Conservation (phyloP, 2,797 vertebrate species). For the Lemur catta region DNA sequence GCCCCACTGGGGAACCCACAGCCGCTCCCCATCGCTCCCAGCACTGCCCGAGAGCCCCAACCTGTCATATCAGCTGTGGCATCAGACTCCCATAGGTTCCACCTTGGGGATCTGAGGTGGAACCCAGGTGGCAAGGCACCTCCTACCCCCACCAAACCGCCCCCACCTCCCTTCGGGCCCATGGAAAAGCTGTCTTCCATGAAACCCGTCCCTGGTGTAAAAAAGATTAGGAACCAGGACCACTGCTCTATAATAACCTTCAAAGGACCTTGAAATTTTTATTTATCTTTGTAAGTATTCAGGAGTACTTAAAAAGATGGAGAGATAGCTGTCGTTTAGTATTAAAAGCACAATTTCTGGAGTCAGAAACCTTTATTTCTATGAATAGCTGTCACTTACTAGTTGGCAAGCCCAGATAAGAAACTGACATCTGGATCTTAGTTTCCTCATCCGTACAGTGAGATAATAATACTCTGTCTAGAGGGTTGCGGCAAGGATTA, state of each 20-base stretch:
- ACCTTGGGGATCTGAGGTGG: too few species aligned
- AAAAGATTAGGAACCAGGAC: too few species aligned
- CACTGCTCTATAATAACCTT: background rate
- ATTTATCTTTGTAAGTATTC: background rate
- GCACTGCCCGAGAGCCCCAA: too few species aligned
- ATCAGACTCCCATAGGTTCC: too few species aligned
- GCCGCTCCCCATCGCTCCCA: too few species aligned
- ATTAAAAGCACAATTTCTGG: background rate
- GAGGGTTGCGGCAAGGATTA: background rate
- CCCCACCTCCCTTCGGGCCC: too few species aligned
- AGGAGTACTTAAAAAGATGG: background rate
- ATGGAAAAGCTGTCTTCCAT: too few species aligned
- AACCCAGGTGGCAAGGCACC: too few species aligned
- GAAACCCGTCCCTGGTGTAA: too few species aligned
- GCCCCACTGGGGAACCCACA: too few species aligned
- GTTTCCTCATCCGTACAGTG: background rate
- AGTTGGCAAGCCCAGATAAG: background rate
- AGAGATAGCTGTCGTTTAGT: background rate
- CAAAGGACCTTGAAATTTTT: background rate
- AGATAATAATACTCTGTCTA: background rate
- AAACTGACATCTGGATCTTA: background rate
- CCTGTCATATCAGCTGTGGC: too few species aligned
- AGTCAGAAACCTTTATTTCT: background rate
- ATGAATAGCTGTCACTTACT: background rate
- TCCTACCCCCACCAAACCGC: too few species aligned